Evolutionary conservation across 2,888 invertebrate species (phyloP).

Genomic region (Drosophila robusta): DNA sequence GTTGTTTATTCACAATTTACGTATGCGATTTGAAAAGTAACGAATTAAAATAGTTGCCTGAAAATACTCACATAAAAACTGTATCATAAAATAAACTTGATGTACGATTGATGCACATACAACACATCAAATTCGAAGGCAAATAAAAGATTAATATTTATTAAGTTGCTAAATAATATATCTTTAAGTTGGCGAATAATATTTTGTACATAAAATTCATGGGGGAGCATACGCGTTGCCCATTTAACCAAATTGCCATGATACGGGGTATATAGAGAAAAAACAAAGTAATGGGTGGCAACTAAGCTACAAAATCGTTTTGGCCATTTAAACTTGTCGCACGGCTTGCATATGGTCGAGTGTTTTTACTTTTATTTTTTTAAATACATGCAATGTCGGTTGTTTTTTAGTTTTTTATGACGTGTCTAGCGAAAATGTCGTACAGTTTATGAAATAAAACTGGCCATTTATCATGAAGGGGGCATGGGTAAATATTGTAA

Average conservation of each 20-base stretch:
- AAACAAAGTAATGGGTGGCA: slow-evolving; percentile 62
- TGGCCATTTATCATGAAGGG: slow-evolving; percentile 74
- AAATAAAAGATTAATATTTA: no score
- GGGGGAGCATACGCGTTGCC: neutral
- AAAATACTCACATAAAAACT: no score
- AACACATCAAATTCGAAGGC: no score
- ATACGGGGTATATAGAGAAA: slow-evolving; percentile 12
- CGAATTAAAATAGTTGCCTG: no score
- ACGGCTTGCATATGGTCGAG: slow-evolving; percentile 48
- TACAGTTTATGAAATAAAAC: slow-evolving; percentile 79
- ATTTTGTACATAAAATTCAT: no score
- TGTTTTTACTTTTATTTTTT: slow-evolving; percentile 14
- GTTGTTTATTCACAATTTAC: no score
- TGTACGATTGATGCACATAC: no score
- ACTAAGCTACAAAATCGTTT: slow-evolving; percentile 52
- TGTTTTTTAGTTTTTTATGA: slow-evolving; percentile 39
- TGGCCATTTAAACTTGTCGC: slow-evolving; percentile 73
- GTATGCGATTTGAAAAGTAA: no score
- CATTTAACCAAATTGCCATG: neutral
- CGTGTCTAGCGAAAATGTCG: slow-evolving; percentile 73
- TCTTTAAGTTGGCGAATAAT: no score
- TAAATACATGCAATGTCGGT: slow-evolving; percentile 30
- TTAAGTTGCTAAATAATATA: no score
- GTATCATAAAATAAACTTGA: no score
- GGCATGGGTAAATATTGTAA: slow-evolving; percentile 55